Evolutionary conservation across 2,888 invertebrate genomes (phyloP), one percentile per base, ranked within the genome.

Genomic region (Omphaloscelis lunosa): DNA sequence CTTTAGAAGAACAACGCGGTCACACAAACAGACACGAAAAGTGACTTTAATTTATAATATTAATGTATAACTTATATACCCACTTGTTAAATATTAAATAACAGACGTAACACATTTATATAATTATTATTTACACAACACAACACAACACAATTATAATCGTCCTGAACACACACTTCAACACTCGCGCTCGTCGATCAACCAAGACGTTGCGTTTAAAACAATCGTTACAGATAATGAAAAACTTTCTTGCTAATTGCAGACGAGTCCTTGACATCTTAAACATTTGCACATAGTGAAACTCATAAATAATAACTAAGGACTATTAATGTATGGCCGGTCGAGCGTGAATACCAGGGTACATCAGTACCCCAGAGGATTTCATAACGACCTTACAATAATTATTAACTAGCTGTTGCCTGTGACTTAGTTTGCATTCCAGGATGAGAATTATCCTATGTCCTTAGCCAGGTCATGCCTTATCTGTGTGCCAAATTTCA

Each of bases 281-380:
- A 78, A 73, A 84, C 73, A 80, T 83, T 86, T 79, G 77, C 78
- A 79, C 71, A 77, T 72, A 87, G 86, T 88, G 91, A 88, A 91
- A 90, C 90, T 88, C 89, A 88, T 89, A 83, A 90, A 90, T 89
- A 90, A 83, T 78, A 80, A 86, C 74, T 83, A 81, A 67, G 70
- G 73, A 80, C 83, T 83, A 82, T 79, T 79, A 83, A 83, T 80
- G 71, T 83, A 80, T 77, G 68, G 34, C 70, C 83, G 82, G 69
- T 77, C 80, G 75, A 86, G 80, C 89, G 83, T 89, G 75, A 85
- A 80, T 75, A 79, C 80, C 71, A 76, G 78, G 77, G 69, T 70
- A 68, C 61, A 23, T 71, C 51, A 48, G 51, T 82, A 79, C 76
- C 78, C 82, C 67, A 75, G 81, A 77, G 88, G 58, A 84, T 90